Conservation (phyloP, 1,140 invertebrate genomes). For the Whitmania pigra region DNA sequence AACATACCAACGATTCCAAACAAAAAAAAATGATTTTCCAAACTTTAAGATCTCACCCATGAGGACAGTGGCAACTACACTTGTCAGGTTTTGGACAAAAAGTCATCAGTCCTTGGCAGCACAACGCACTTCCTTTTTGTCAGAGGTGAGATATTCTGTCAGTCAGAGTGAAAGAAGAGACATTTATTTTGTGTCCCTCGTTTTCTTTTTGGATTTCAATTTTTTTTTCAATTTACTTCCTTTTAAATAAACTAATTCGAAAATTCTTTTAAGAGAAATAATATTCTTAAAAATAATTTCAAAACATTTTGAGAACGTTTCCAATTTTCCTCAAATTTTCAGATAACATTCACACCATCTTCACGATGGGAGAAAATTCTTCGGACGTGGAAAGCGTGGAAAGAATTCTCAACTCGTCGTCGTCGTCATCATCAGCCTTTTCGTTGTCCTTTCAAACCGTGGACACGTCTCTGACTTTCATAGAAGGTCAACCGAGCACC, state of each 20-base stretch:
- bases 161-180: no score
- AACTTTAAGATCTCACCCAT: not conserved
- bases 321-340: no score
- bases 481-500: conserved; percentile 13
- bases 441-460: not conserved
- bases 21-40: not conserved
- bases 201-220: no score
- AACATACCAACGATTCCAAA: not conserved
- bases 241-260: no score
- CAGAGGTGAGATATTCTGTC: conserved; percentile 12
- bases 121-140: conserved; percentile 20
- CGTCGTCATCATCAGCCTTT: not conserved
- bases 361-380: no score
- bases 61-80: conserved; percentile 21
- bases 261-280: no score
- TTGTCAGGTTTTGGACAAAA: not conserved
- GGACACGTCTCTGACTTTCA: conserved; percentile 14
- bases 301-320: no score
- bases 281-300: no score
- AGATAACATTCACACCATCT: no score
- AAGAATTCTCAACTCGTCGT: not conserved
- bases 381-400: no score
- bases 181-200: no score
- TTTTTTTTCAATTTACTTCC: no score
- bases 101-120: not conserved